Evolutionary conservation across 2,888 invertebrate genomes (phyloP).

Genomic region (Epistrophella euchroma): DNA sequence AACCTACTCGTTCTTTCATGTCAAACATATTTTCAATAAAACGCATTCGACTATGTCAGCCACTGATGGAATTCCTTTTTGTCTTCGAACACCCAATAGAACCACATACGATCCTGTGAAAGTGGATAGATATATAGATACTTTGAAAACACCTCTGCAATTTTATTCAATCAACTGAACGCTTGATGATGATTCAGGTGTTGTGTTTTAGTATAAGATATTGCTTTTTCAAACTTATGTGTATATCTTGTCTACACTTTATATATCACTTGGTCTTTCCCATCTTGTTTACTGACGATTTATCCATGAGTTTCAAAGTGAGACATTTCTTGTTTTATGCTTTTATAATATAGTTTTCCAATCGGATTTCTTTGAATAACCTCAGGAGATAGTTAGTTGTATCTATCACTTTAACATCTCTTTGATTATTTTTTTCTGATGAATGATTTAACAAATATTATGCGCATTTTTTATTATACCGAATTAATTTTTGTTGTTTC

Average conservation of each 20-base stretch:
- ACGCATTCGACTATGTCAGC: constrained; percentile 6
- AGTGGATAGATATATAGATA: background rate
- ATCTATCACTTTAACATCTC: background rate
- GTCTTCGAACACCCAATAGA: background rate
- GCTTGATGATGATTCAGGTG: constrained; percentile 4
- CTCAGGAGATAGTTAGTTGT: background rate
- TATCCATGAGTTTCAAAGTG: background rate
- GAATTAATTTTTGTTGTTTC: constrained; percentile 73
- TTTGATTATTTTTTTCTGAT: background rate
- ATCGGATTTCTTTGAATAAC: background rate
- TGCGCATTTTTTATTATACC: background rate
- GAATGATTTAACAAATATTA: background rate
- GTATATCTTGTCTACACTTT: background rate
- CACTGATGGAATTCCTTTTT: constrained; percentile 1
- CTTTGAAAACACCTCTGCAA: background rate
- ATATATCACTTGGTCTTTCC: background rate
- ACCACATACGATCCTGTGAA: background rate
- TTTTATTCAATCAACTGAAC: constrained; percentile 17
- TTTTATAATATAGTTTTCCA: background rate
- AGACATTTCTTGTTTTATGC: background rate
- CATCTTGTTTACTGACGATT: background rate
- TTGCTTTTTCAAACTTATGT: background rate
- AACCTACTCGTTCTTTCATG: background rate
- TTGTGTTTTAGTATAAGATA: background rate
- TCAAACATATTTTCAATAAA: constrained; percentile 7